Evolutionary conservation across 2,113 vertebrate species (phyloP).

Genomic region (Acinonyx jubatus): DNA sequence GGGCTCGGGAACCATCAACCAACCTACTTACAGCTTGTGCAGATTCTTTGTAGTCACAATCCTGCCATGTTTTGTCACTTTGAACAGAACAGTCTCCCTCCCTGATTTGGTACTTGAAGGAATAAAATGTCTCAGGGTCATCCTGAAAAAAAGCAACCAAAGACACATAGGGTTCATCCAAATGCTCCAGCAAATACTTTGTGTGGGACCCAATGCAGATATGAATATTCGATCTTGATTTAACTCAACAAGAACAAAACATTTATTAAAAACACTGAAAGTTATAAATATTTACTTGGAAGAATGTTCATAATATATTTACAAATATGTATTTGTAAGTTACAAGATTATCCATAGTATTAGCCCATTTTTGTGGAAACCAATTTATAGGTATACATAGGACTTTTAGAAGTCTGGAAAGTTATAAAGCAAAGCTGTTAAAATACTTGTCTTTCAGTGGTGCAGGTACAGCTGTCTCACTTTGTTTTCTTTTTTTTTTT

Average conservation of each 20-base stretch:
- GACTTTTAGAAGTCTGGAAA: neutral
- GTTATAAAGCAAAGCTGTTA: neutral
- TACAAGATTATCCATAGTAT: neutral
- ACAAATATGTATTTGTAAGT: neutral
- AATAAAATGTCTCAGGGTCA: slow-evolving; percentile 78
- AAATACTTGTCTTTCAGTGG: neutral
- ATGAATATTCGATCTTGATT: neutral
- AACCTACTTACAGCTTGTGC: slow-evolving; percentile 82
- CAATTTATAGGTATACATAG: neutral
- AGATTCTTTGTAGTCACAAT: slow-evolving; percentile 86
- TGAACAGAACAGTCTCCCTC: slow-evolving; percentile 85
- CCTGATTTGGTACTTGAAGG: slow-evolving; percentile 86
- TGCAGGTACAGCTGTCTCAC: neutral
- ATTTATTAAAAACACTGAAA: neutral
- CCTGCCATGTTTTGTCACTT: slow-evolving; percentile 86
- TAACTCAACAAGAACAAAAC: neutral
- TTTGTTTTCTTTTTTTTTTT: neutral
- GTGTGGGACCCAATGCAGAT: neutral
- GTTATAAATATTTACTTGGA: neutral
- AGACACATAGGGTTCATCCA: neutral
- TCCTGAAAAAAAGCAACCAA: slow-evolving; percentile 79
- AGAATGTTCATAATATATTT: neutral
- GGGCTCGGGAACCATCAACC: neutral
- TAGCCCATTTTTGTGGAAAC: neutral
- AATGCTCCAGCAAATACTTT: neutral